These are phyloP conservation scores for Eupithecia centaureata DNA, from an alignment of 2,888 invertebrate species.

Conservation along the genomic window DNA sequence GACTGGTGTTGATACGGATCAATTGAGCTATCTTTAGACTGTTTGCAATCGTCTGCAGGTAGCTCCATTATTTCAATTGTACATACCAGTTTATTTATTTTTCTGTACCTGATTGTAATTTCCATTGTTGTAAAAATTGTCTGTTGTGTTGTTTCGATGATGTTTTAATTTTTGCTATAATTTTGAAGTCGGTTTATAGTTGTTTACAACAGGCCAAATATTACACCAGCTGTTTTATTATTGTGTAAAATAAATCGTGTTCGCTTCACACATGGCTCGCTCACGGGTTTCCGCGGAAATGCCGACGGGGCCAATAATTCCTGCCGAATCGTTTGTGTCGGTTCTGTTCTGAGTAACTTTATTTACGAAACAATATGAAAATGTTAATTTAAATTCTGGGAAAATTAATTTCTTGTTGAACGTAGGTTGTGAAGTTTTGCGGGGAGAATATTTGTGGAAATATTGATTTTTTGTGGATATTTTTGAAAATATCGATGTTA, in stretches of 20 bases:
- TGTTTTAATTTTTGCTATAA: no score
- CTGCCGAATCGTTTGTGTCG: slow-evolving; percentile 23
- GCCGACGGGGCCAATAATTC: slow-evolving; percentile 16
- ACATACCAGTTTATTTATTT: no score
- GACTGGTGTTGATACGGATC: no score
- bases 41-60: no score
- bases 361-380: slow-evolving; percentile 10
- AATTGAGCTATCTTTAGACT: no score
- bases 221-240: neutral
- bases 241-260: slow-evolving; percentile 23
- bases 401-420: neutral
- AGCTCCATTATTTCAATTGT: no score
- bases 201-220: neutral
- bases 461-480: neutral
- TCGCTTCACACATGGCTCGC: slow-evolving; percentile 18
- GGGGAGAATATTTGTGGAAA: neutral
- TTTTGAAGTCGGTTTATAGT: neutral
- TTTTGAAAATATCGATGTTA: neutral
- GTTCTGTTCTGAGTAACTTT: slow-evolving; percentile 19
- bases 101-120: no score
- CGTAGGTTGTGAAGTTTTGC: neutral
- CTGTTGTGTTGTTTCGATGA: no score
- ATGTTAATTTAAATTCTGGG: slow-evolving; percentile 12
- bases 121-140: no score
- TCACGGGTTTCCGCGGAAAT: slow-evolving; percentile 11